Conservation (phyloP, 35 echinoderm and acorn worm genomes). For the Heliocidaris erythrogramma region DNA sequence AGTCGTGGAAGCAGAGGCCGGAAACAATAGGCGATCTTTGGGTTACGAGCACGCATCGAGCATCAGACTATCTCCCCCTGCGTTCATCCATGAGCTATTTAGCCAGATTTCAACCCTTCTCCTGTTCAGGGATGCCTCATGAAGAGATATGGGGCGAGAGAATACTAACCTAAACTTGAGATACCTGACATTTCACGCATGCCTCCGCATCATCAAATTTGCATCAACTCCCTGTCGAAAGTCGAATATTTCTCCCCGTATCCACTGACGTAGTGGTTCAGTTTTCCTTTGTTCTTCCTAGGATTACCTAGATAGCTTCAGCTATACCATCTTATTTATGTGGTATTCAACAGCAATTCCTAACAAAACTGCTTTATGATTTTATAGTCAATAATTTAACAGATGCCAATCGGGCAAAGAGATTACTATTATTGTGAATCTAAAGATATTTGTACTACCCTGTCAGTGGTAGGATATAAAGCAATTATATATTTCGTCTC, state of each 20-base stretch:
- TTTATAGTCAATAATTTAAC: not conserved
- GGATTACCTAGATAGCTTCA: not conserved
- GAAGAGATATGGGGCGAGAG: not conserved
- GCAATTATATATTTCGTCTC: too few relatives aligned
- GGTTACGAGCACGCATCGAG: not conserved
- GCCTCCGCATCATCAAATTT: conserved; percentile 21
- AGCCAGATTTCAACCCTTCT: not conserved
- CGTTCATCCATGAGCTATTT: not conserved
- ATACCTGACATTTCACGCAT: conserved; percentile 30
- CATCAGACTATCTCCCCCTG: not conserved
- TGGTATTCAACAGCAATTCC: not conserved
- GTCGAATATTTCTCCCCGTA: conserved; percentile 1
- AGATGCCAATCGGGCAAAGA: too few relatives aligned
- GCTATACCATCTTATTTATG: not conserved
- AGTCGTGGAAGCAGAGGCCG: not conserved
- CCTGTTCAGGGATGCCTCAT: not conserved
- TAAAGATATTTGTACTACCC: too few relatives aligned
- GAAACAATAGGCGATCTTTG: not conserved
- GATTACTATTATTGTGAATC: too few relatives aligned
- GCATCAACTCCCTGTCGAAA: conserved; percentile 15
- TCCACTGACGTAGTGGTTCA: not conserved
- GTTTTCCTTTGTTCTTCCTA: not conserved
- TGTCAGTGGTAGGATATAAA: too few relatives aligned
- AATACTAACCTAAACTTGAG: not conserved
- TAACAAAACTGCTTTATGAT: not conserved